Conservation (phyloP, 2,797 vertebrate genomes). For the Myotis vivesi region DNA sequence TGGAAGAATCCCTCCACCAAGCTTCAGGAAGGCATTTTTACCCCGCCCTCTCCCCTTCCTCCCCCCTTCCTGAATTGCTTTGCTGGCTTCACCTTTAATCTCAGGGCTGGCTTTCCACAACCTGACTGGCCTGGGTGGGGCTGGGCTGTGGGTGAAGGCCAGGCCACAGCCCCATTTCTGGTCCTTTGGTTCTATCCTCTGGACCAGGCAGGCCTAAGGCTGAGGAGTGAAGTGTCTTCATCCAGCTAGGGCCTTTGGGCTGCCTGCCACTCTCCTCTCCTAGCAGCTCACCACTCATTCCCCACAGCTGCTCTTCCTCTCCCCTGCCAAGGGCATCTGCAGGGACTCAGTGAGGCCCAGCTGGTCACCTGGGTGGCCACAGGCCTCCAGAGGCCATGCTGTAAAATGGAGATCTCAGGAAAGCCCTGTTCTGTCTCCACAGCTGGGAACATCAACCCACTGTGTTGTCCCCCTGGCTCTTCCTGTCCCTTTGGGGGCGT, state of each 20-base stretch:
- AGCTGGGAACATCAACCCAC: background rate
- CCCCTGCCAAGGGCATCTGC: background rate
- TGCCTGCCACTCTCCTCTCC: background rate
- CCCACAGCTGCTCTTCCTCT: background rate
- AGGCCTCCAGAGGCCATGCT: background rate
- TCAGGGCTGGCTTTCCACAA: background rate
- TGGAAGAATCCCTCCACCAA: background rate
- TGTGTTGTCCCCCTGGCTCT: background rate
- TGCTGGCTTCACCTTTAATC: background rate
- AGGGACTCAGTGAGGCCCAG: background rate
- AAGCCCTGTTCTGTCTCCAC: background rate
- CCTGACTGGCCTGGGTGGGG: background rate
- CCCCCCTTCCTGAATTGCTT: background rate
- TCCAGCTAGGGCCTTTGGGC: background rate
- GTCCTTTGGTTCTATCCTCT: background rate
- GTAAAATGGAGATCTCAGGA: background rate
- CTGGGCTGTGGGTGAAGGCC: background rate
- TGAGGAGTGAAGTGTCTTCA: background rate
- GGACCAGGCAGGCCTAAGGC: background rate
- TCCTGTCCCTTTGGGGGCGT: constrained; percentile 61
- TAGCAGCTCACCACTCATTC: background rate
- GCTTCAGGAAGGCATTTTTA: background rate
- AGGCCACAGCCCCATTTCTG: background rate
- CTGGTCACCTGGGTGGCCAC: background rate
- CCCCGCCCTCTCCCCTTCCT: background rate